Evolutionary conservation across 2,888 invertebrate species (phyloP), one percentile per base, ranked within the genome.

Genomic region (Thereva nobilitata): DNA sequence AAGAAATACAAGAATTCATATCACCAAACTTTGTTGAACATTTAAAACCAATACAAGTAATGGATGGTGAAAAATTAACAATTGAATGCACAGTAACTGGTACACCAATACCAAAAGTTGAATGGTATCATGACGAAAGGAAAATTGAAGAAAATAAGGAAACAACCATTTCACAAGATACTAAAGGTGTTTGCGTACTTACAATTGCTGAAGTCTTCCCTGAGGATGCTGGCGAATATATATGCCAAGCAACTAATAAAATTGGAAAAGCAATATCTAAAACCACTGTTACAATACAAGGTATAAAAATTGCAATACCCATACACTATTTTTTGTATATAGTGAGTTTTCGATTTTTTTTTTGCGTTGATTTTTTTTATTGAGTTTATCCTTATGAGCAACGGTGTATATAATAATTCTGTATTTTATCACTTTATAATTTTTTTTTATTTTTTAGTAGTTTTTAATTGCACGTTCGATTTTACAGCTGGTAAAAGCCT

Each of bases 191-290:
- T 68, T 93, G 93, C 76, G 89, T 88, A 77, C 83, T 96, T 72
- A 86, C 88, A 71, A 91, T 95, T 73, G 86, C 87, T 71, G 93
- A 95, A 85, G 93, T 93, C 61, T 93, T 93, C 76, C 92, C 93
- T 9, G 95, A 95, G 85, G 92, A 95, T 84, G 88, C 91, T 74
- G 95, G 95, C 68, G 87, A 86, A 77, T 96, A 96, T 79, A 87
- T 86, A 68, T 95, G 95, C 79, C 85, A 85, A 74, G 95, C 94
- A 57, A 84, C 85, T 63, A 96, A 95, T 82, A 86, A 88, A 74
- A 86, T 89, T 74, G 97, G 97, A 73, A 89, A 88, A 84, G 90
- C 89, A 75, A 84, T 87, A 77, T 91, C 90, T 76, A 87, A 88
- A 77, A 86, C 92, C 76, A 84, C 87, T 71, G 86, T 95, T 70